phyloP scores from a whole-genome alignment of 2,113 vertebrate genomes.

The Alouatta palliata region DNA sequence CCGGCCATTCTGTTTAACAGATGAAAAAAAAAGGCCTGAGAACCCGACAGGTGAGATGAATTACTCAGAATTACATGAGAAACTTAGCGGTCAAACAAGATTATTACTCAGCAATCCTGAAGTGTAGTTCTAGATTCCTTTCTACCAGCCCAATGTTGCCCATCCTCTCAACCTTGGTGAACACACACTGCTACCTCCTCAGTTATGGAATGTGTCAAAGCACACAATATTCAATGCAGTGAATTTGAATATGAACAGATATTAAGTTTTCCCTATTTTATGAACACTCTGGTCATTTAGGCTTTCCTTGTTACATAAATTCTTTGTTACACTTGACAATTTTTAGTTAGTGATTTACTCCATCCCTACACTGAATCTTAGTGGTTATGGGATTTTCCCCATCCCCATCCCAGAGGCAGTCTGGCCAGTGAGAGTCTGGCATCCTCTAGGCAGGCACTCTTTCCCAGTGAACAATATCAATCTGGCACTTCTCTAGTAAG shows the following conservation, averaged over 20 bases:
- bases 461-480: background rate
- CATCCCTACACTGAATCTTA: background rate
- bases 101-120: background rate
- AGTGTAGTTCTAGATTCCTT: background rate
- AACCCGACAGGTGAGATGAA: background rate
- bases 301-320: background rate
- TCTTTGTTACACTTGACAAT: background rate
- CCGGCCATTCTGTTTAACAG: background rate
- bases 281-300: background rate
- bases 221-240: background rate
- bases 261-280: background rate
- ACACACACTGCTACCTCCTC: background rate
- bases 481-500: background rate
- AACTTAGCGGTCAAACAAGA: background rate
- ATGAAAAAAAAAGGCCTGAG: background rate
- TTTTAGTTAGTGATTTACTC: background rate
- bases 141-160: background rate
- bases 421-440: background rate
- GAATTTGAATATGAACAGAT: background rate
- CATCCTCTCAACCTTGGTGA: background rate
- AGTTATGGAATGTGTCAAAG: background rate
- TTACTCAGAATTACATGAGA: background rate
- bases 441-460: background rate
- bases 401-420: background rate
- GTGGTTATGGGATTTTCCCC: background rate